These are phyloP conservation scores for Cerastis rubricosa DNA, from an alignment of 2,888 invertebrate species.

Conservation along the genomic window DNA sequence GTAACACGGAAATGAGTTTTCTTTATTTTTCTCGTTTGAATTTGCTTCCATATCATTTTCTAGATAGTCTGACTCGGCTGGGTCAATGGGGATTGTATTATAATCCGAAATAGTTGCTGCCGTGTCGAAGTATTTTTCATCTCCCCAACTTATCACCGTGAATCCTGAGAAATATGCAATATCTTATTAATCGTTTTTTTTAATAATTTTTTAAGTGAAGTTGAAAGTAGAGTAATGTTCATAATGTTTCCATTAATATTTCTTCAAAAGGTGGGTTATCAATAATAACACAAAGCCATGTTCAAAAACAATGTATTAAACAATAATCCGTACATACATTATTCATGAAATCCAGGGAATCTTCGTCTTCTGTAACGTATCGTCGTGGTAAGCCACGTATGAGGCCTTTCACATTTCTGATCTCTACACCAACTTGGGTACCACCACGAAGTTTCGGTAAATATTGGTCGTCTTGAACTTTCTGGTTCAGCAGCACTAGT, in stretches of 20 bases:
- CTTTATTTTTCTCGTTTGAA: background rate
- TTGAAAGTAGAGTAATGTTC: background rate
- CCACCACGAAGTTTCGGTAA: constrained; percentile 24
- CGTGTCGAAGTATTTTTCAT: background rate
- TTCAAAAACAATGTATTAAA: constrained; percentile 33
- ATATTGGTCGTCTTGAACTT: background rate
- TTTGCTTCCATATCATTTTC: constrained; percentile 22
- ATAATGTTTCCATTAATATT: background rate
- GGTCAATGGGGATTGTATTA: background rate
- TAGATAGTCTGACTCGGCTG: constrained; percentile 14
- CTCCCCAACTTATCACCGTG: background rate
- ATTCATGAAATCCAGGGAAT: constrained; percentile 39
- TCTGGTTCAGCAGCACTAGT: constrained; percentile 8
- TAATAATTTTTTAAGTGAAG: background rate
- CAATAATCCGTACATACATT: constrained; percentile 46
- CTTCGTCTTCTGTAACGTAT: constrained; percentile 2
- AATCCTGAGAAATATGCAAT: constrained; percentile 38
- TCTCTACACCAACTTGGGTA: constrained; percentile 48
- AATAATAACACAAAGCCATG: constrained; percentile 31
- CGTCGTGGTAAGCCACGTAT: constrained; percentile 51
- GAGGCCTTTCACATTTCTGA: constrained; percentile 41
- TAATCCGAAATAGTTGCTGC: background rate
- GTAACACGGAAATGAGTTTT: background rate
- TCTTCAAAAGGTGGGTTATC: background rate
- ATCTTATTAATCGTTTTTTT: background rate